These are phyloP conservation scores for Gnathonemus longibarbis DNA, from an alignment of 2,113 vertebrate genomes.

Conservation along the genomic window DNA sequence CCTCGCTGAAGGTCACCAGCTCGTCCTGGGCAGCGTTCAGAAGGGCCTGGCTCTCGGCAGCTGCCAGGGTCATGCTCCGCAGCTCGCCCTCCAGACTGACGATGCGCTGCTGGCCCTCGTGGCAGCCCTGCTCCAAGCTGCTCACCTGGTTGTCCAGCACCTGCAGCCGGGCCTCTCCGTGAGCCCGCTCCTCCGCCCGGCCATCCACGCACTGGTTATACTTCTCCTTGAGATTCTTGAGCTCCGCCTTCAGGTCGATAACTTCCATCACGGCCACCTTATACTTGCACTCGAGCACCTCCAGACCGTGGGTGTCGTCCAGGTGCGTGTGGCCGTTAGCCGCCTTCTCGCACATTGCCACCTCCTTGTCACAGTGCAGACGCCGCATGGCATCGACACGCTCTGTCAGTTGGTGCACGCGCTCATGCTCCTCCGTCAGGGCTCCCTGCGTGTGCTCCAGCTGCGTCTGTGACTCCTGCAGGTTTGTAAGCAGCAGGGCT, in stretches of 20 bases:
- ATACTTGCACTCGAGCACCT: conserved; percentile 94
- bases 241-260: conserved; percentile 86
- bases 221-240: conserved; percentile 80
- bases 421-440: conserved; percentile 82
- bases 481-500: conserved; percentile 68
- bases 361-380: conserved; percentile 61
- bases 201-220: conserved; percentile 72
- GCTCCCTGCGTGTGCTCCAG: conserved; percentile 88
- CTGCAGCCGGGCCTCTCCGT: conserved; percentile 64
- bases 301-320: conserved; percentile 75
- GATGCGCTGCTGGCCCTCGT: conserved; percentile 74
- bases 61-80: conserved; percentile 62
- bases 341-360: conserved; percentile 47
- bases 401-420: conserved; percentile 72
- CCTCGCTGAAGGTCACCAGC: conserved; percentile 87
- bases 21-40: conserved; percentile 86
- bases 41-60: conserved; percentile 75
- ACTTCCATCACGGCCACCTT: conserved; percentile 89
- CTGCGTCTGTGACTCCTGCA: conserved; percentile 87
- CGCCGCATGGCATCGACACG: conserved; percentile 69
- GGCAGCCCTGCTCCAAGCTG: conserved; percentile 69
- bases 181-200: conserved; percentile 66
- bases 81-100: conserved; percentile 72
- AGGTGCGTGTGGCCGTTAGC: conserved; percentile 71
- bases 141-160: conserved; percentile 71